Percentiles rank a stretch among this genome's conserved stretches.
phyloP scores from a whole-genome alignment of 2,888 invertebrate species.

The Melangyna quadrimaculata region DNA sequence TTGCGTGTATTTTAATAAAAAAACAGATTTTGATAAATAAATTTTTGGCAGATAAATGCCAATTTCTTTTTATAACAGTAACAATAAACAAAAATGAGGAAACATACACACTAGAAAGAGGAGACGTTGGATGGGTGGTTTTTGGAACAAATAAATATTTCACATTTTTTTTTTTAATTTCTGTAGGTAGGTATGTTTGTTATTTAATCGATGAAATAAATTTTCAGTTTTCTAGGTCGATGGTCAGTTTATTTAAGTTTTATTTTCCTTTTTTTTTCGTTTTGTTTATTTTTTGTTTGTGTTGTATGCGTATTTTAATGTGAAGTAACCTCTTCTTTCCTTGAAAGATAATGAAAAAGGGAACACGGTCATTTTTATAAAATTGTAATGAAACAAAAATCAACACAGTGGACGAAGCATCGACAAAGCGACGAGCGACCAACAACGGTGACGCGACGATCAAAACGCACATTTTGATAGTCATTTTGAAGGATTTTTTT shows the following conservation, averaged over 20 bases:
- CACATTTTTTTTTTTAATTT: constrained; percentile 7
- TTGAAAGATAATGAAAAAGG: constrained; percentile 80
- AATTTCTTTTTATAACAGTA: constrained; percentile 13
- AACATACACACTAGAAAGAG: constrained; percentile 24
- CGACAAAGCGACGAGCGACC: too few relatives aligned
- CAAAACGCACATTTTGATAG: constrained; percentile 27
- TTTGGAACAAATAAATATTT: constrained; percentile 12
- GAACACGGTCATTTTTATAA: constrained; percentile 80
- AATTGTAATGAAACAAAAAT: constrained; percentile 73
- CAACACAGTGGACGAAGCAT: neutral
- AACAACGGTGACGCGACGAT: too few relatives aligned
- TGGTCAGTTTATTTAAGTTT: constrained; percentile 58
- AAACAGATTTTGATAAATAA: constrained; percentile 13
- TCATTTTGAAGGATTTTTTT: constrained; percentile 61
- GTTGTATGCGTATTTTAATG: constrained; percentile 19
- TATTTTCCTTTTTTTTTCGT: constrained; percentile 13
- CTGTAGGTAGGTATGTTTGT: neutral
- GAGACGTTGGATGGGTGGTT: constrained; percentile 14
- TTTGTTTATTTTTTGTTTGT: constrained; percentile 10
- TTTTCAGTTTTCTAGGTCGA: constrained; percentile 71
- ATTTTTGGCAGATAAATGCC: constrained; percentile 36
- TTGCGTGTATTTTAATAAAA: constrained; percentile 41
- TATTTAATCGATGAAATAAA: constrained; percentile 64
- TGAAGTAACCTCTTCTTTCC: constrained; percentile 76
- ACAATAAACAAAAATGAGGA: constrained; percentile 32